Evolutionary conservation across 1,140 invertebrate species (phyloP).

Genomic region (Mamestra configurata): DNA sequence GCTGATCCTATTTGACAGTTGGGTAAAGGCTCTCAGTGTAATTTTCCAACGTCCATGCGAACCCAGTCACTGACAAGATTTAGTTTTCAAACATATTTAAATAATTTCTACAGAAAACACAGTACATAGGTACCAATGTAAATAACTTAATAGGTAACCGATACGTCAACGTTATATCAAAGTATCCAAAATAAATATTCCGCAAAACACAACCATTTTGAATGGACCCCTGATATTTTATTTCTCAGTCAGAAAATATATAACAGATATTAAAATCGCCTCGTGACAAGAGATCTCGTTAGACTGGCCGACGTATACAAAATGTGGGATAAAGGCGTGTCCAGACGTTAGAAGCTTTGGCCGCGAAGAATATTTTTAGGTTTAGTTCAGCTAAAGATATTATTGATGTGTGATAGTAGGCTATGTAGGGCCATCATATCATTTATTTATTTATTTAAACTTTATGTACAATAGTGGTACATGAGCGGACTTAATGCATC

Average conservation of each 20-base stretch:
- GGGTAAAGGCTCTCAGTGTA: too few species aligned
- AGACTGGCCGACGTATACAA: background rate
- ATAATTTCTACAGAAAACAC: background rate
- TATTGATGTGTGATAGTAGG: too few species aligned
- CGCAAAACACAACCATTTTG: constrained; percentile 16
- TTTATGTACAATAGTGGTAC: too few species aligned
- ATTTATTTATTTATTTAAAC: too few species aligned
- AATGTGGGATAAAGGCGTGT: constrained; percentile 32
- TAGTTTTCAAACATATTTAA: background rate
- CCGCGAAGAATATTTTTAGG: background rate
- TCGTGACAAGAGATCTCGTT: constrained; percentile 3
- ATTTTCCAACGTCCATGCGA: too few species aligned
- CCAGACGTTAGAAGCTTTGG: background rate
- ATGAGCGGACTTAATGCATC: too few species aligned
- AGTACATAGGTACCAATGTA: background rate
- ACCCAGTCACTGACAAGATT: too few species aligned
- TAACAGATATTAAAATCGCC: constrained; percentile 19
- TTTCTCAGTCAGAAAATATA: background rate
- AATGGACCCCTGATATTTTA: constrained; percentile 13
- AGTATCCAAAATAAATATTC: constrained; percentile 2
- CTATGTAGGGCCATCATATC: too few species aligned
- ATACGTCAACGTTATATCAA: background rate
- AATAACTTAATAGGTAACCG: too few species aligned
- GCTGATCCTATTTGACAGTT: too few species aligned
- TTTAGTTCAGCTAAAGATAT: too few species aligned